Evolutionary conservation across 2,888 invertebrate species (phyloP).

Genomic region (Nematopogon swammerdamellus): DNA sequence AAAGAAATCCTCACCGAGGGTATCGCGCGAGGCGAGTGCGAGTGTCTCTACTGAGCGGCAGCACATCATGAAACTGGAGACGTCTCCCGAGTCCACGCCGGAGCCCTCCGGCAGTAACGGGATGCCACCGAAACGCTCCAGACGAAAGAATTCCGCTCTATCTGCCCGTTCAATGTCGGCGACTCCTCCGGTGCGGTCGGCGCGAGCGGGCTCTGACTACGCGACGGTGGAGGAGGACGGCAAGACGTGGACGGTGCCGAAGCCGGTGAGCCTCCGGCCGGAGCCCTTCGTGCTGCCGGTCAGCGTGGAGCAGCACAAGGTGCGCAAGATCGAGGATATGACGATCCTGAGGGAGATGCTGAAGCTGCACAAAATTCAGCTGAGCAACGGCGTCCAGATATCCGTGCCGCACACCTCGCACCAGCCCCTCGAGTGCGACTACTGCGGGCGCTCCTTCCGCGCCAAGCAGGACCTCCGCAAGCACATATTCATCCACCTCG

Average conservation of each 20-base stretch:
- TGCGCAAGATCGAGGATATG: background rate
- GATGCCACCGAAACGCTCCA: too few species aligned
- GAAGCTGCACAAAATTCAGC: background rate
- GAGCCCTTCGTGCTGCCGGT: background rate
- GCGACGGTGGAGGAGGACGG: background rate
- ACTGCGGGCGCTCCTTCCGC: constrained; percentile 62
- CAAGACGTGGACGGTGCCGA: background rate
- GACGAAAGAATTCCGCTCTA: too few species aligned
- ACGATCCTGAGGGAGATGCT: background rate
- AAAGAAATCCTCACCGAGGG: too few species aligned
- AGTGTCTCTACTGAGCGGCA: too few species aligned
- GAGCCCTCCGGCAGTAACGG: too few species aligned
- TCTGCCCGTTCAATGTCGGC: too few species aligned
- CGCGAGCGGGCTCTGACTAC: background rate
- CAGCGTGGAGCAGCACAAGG: background rate
- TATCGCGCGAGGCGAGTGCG: too few species aligned
- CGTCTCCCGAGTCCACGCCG: too few species aligned
- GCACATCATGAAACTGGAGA: too few species aligned
- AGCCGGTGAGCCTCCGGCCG: background rate
- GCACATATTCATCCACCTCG: constrained; percentile 64
- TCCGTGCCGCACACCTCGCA: constrained; percentile 9
- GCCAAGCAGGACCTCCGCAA: constrained; percentile 64
- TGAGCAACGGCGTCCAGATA: constrained; percentile 22
- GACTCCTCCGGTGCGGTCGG: background rate
- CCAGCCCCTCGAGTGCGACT: constrained; percentile 51